A percentile compares a stretch with the other conserved stretches of the same genome.
phyloP scores from a whole-genome alignment of 2,888 invertebrate species.

The Erebia epiphron region DNA sequence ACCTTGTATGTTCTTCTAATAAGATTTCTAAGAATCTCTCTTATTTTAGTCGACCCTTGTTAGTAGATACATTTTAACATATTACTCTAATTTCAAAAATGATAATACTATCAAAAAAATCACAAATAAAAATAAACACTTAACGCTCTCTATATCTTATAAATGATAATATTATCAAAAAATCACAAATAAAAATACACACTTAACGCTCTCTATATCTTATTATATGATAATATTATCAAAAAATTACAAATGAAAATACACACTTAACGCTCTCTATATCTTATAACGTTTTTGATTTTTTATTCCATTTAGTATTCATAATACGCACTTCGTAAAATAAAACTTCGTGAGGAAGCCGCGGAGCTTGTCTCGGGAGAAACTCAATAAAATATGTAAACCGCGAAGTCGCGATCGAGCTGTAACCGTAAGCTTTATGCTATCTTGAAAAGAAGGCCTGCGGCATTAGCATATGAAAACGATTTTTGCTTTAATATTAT shows the following conservation, averaged over 20 bases:
- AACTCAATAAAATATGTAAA: conserved; percentile 11
- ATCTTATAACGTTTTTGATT: not conserved
- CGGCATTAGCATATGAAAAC: conserved; percentile 6
- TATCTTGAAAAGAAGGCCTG: not conserved
- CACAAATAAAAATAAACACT: not conserved
- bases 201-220: not conserved
- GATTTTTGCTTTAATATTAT: conserved; percentile 1
- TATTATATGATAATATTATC: not conserved
- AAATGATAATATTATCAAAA: no score
- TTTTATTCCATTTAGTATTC: not conserved
- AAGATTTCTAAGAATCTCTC: no score
- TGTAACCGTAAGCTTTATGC: not conserved
- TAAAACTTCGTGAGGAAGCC: not conserved
- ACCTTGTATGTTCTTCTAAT: no score
- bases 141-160: not conserved
- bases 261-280: not conserved
- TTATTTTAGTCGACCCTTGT: no score
- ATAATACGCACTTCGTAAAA: not conserved
- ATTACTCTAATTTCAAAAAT: no score
- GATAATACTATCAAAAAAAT: no score
- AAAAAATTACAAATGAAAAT: no score
- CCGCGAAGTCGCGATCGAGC: not conserved
- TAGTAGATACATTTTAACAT: no score
- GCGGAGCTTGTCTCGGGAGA: not conserved
- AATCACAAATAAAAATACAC: no score